Evolutionary conservation across 1,140 invertebrate genomes (phyloP), one percentile per base, ranked within the genome.

Genomic region (Lasioglossum baleicum): DNA sequence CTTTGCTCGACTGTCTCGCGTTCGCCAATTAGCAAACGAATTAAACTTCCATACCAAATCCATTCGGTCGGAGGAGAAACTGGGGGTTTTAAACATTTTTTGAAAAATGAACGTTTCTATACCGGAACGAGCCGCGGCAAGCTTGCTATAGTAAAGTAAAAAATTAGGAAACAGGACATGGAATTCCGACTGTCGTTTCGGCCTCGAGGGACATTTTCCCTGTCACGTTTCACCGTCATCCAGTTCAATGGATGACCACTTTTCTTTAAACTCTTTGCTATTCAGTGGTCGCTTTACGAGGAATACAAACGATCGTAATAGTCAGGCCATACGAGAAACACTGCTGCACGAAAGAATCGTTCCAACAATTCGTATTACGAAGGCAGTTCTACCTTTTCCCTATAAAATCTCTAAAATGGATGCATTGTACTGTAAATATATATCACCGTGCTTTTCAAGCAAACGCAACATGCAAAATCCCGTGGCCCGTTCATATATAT

Each of bases 221-320:
- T 44, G 68, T 78, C 75, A 78, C 68, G 75, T 78, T 72, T 72
- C 48, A 60, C 70, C 75, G 40, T 78, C 75, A 78, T 78, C 75
- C 75, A 65, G 68, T 71, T 72, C 78, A 66, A 66, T 63, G 82
- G 71, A 66, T 63, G 60, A 66, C 53, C 72, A 75, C 69, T 83
- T 81, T 68, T 80, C 74, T 76, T 63, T 44, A 56, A 44, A 63
- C 64, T 81, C 48, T 81, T 76, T 81, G 65, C 35, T 76, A 81
- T 81, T 81, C 79, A 65, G n/a, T 64, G 65, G 64, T 64, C 74
- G 79, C 56, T 75, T 81, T 75, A 42, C 66, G 26, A 53, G 65
- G 58, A 65, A 76, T 75, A 76, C 58, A 70, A 70, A 76, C 60
- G 79, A 72, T 78, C 68, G 22, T 31, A n/a, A 78, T 70, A 63